Evolutionary conservation across 2,888 invertebrate species (phyloP).

Genomic region (Netelia melanura): DNA sequence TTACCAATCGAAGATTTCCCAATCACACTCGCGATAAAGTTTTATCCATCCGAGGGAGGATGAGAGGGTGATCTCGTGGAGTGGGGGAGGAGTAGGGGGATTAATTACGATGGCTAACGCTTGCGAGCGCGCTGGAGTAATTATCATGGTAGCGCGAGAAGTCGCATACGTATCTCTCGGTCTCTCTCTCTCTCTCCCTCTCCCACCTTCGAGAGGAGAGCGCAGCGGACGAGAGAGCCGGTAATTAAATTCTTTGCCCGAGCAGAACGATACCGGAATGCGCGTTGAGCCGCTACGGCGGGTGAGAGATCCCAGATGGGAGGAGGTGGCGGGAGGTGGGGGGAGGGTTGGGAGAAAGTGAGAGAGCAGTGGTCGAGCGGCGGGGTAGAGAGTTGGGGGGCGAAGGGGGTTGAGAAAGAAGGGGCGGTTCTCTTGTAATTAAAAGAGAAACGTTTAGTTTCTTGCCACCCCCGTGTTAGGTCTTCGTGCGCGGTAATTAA

Average conservation of each 20-base stretch:
- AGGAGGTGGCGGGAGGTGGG: background rate
- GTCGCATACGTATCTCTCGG: constrained; percentile 61
- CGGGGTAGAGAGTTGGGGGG: constrained; percentile 6
- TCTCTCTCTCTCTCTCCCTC: constrained; percentile 1
- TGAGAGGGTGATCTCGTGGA: background rate
- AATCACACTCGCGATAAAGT: constrained; percentile 65
- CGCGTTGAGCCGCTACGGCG: constrained; percentile 75
- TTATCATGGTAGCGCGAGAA: constrained; percentile 65
- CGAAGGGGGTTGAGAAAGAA: constrained; percentile 14
- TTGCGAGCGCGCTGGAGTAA: constrained; percentile 56
- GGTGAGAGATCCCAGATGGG: constrained; percentile 46
- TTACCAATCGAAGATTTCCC: constrained; percentile 65
- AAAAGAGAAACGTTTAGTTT: constrained; percentile 83
- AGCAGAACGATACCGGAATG: constrained; percentile 83
- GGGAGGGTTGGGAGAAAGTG: background rate
- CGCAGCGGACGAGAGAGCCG: constrained; percentile 69
- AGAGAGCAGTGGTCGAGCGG: no score
- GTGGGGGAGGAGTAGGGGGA: constrained; percentile 7
- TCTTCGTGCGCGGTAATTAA: constrained; percentile 79
- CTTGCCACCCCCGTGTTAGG: constrained; percentile 70
- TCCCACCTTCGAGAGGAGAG: constrained; percentile 40
- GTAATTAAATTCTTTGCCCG: constrained; percentile 83
- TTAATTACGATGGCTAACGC: constrained; percentile 63
- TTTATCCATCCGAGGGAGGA: constrained; percentile 48
- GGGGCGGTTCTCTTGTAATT: constrained; percentile 78